A percentile compares a stretch with the other conserved stretches of the same genome.
Conservation (phyloP, 2,113 vertebrate species). For the Melanocharis versteri region DNA sequence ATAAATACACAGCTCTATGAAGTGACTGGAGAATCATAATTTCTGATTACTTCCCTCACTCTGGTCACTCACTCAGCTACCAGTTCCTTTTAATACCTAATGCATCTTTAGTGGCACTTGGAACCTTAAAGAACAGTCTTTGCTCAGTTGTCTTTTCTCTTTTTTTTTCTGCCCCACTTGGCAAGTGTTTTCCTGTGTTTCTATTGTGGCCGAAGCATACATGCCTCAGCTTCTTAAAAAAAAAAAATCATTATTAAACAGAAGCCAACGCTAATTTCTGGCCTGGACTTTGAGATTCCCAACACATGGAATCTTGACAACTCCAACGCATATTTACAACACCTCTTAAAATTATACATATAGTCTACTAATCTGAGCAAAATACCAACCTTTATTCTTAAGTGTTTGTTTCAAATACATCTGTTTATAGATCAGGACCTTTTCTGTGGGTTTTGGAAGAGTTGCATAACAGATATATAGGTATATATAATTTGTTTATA, state of each 20-base stretch:
- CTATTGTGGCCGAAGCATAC: neutral
- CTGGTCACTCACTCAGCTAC: neutral
- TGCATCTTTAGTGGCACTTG: neutral
- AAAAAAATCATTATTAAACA: neutral
- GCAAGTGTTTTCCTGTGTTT: neutral
- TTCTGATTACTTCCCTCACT: neutral
- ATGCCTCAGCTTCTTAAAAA: neutral
- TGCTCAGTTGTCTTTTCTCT: neutral
- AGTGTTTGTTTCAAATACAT: neutral
- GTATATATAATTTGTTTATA: neutral
- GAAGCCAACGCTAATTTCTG: neutral
- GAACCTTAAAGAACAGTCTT: neutral
- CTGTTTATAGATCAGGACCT: neutral
- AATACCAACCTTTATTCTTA: neutral
- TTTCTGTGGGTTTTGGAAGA: neutral
- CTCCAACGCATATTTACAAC: neutral
- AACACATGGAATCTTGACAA: neutral
- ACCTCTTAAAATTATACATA: neutral
- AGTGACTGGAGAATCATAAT: neutral
- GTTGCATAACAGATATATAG: neutral
- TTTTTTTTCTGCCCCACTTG: neutral
- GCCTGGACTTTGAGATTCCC: neutral
- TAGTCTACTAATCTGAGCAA: neutral
- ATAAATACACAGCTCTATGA: neutral
- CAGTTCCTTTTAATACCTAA: neutral